Percentiles rank a stretch among this genome's conserved stretches.
These are phyloP conservation scores for Brachyptera putata DNA, from an alignment of 2,888 invertebrate genomes.

Conservation along the genomic window DNA sequence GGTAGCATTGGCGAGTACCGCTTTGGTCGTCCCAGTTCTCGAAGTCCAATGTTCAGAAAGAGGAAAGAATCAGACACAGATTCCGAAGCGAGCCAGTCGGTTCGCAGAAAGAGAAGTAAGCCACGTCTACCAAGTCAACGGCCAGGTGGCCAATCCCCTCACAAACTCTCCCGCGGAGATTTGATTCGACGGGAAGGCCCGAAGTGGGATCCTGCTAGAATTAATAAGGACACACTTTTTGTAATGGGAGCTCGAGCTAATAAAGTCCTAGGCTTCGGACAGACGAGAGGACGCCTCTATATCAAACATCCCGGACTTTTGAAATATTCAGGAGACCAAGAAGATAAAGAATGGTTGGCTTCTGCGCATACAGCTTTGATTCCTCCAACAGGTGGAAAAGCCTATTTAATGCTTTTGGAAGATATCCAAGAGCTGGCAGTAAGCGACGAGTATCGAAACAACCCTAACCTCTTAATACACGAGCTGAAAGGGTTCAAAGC, in stretches of 20 bases:
- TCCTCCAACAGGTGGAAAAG: conserved; percentile 74
- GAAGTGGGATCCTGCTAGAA: conserved; percentile 70
- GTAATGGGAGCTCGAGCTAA: conserved; percentile 72
- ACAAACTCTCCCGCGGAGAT: conserved; percentile 39
- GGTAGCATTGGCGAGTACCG: conserved; percentile 51
- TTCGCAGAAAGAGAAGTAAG: conserved; percentile 39
- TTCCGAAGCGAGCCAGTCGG: conserved; percentile 50
- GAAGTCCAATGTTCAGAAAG: conserved; percentile 55
- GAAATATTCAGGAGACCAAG: conserved; percentile 72
- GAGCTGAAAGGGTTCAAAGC: conserved; percentile 72
- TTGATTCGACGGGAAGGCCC: conserved; percentile 52
- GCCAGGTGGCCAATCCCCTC: conserved; percentile 18
- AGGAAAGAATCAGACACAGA: conserved; percentile 65
- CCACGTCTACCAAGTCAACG: conserved; percentile 22
- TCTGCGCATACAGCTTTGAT: conserved; percentile 69
- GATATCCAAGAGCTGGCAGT: conserved; percentile 71
- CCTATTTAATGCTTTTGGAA: conserved; percentile 72
- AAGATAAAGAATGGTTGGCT: conserved; percentile 77
- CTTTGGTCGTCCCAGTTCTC: conserved; percentile 44
- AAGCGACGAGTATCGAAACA: conserved; percentile 67
- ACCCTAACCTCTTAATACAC: conserved; percentile 58
- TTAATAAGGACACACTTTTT: conserved; percentile 67
- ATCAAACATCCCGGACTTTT: conserved; percentile 72
- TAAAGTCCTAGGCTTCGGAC: conserved; percentile 68
- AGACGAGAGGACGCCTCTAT: conserved; percentile 69